phyloP scores from a whole-genome alignment of 2,888 invertebrate genomes.

The Mantis religiosa region DNA sequence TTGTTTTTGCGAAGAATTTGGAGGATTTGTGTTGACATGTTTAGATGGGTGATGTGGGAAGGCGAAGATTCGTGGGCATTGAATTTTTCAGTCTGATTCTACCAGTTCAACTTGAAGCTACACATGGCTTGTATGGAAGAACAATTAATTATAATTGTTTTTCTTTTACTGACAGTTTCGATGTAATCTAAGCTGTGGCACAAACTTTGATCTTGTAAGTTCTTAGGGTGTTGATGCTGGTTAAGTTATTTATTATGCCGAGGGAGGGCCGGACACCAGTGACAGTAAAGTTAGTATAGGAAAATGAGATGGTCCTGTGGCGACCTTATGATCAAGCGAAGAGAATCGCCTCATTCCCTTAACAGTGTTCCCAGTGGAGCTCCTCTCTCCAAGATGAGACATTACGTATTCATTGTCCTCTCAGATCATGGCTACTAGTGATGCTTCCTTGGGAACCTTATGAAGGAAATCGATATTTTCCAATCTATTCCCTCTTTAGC shows the following conservation, averaged over 20 bases:
- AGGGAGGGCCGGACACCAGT: not conserved
- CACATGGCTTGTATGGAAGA: no score
- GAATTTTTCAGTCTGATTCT: no score
- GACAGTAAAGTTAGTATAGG: not conserved
- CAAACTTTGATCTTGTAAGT: not conserved
- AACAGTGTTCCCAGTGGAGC: not conserved
- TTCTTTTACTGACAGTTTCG: no score
- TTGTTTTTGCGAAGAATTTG: no score
- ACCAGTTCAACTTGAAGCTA: no score
- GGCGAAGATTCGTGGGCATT: no score
- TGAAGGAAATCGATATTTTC: not conserved
- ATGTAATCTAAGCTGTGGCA: not conserved
- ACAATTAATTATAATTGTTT: no score
- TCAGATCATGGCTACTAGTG: not conserved
- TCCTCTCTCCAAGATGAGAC: not conserved
- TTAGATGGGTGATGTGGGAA: no score
- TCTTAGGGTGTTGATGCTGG: not conserved
- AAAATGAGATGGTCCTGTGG: not conserved
- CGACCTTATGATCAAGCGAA: not conserved
- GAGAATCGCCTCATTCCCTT: not conserved
- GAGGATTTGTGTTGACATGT: no score
- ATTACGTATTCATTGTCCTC: not conserved
- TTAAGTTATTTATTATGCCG: not conserved
- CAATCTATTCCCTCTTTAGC: not conserved
- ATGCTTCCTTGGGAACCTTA: not conserved